Evolutionary conservation across 2,797 vertebrate species (phyloP).

Genomic region (Microtus agrestis): DNA sequence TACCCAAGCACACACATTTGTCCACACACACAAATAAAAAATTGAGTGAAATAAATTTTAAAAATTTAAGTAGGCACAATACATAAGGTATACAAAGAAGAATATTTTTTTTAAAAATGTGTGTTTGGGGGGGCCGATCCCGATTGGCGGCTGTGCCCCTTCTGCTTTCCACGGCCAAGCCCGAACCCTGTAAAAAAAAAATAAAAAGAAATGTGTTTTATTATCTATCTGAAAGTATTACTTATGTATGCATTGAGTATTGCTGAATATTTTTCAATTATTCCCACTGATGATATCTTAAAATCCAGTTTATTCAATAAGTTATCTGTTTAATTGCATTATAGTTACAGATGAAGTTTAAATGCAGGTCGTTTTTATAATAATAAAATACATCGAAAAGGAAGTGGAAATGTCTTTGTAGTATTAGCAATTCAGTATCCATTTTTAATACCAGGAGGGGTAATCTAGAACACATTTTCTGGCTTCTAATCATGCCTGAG

Average conservation of each 20-base stretch:
- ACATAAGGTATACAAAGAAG: neutral
- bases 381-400: neutral
- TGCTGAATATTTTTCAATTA: neutral
- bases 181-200: too few species aligned
- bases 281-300: slow-evolving; percentile 14
- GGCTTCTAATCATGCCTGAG: neutral
- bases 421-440: neutral
- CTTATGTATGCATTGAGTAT: neutral
- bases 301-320: neutral
- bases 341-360: neutral
- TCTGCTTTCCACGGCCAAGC: too few species aligned
- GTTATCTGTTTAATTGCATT: neutral
- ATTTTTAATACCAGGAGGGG: slow-evolving; percentile 1
- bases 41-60: neutral
- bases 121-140: too few species aligned
- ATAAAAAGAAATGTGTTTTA: neutral
- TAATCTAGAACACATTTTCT: neutral
- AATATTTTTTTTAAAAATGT: slow-evolving; percentile 37
- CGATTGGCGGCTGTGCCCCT: too few species aligned
- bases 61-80: neutral
- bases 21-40: neutral
- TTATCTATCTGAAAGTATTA: neutral
- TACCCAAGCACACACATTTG: neutral
- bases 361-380: slow-evolving; percentile 1
- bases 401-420: neutral